A percentile compares a stretch with the other conserved stretches of the same genome.
Evolutionary conservation across 2,113 vertebrate genomes (phyloP).

Genomic region (Poeciliopsis retropinna): DNA sequence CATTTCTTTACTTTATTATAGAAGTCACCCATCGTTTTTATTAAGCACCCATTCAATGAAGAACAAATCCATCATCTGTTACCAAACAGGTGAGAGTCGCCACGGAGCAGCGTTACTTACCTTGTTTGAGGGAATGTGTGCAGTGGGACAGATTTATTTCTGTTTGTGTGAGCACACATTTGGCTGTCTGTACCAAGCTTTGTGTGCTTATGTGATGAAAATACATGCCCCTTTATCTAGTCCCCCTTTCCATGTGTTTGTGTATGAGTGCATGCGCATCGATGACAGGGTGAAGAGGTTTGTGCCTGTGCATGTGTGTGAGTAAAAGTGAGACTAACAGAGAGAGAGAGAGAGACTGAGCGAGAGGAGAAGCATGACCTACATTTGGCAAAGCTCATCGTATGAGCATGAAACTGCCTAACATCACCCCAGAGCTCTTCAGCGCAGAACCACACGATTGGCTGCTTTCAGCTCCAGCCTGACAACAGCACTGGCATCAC

Average conservation of each 20-base stretch:
- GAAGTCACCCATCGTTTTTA: not conserved
- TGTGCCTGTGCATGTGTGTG: slow-evolving; percentile 32
- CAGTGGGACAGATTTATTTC: slow-evolving; percentile 22
- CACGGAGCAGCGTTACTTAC: slow-evolving; percentile 14
- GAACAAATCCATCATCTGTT: slow-evolving; percentile 36
- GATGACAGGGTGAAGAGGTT: slow-evolving; percentile 7
- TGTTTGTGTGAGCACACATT: slow-evolving; percentile 14
- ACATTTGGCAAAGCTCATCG: slow-evolving; percentile 80
- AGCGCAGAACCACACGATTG: slow-evolving; percentile 72
- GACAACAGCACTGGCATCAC: slow-evolving; percentile 78
- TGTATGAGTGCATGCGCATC: slow-evolving; percentile 13
- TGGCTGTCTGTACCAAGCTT: slow-evolving; percentile 7
- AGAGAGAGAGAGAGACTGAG: slow-evolving; percentile 40
- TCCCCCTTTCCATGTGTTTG: slow-evolving; percentile 18
- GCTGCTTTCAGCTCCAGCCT: slow-evolving; percentile 73
- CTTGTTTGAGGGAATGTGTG: slow-evolving; percentile 17
- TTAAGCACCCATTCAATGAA: not conserved
- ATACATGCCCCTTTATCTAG: slow-evolving; percentile 22
- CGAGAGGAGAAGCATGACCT: slow-evolving; percentile 78
- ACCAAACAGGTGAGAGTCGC: slow-evolving; percentile 31
- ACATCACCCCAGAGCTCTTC: slow-evolving; percentile 78
- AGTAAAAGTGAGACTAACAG: slow-evolving; percentile 19
- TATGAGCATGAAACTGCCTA: slow-evolving; percentile 81
- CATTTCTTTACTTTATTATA: slow-evolving; percentile 17
- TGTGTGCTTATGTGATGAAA: slow-evolving; percentile 16